Conservation (phyloP, 2,888 invertebrate species). For the Trachelus iudaicus region DNA sequence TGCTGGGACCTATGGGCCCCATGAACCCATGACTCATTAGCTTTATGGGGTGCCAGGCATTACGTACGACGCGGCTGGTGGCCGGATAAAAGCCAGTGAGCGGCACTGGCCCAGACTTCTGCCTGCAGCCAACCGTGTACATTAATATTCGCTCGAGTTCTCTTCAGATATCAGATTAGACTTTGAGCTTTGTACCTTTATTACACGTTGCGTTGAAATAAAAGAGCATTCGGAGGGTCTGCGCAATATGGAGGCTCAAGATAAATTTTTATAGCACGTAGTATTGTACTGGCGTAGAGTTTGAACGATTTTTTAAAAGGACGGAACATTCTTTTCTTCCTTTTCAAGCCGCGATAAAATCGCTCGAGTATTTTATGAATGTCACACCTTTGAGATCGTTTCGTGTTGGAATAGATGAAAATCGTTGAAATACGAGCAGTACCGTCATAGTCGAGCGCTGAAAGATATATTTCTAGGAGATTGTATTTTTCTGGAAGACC, state of each 20-base stretch:
- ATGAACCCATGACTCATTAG: constrained; percentile 45
- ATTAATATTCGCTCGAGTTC: constrained; percentile 48
- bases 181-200: constrained; percentile 30
- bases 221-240: not conserved
- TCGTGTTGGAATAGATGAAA: not conserved
- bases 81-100: constrained; percentile 35
- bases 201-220: constrained; percentile 19
- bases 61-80: constrained; percentile 40
- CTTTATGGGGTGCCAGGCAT: constrained; percentile 47
- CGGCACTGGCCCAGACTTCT: constrained; percentile 31
- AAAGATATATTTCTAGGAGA: not conserved
- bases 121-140: constrained; percentile 36
- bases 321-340: not conserved
- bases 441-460: not conserved
- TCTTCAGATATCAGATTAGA: constrained; percentile 48
- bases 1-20: constrained; percentile 26
- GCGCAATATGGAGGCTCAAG: not conserved
- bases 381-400: not conserved
- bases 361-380: not conserved
- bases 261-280: not conserved
- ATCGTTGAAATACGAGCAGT: not conserved
- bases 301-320: not conserved
- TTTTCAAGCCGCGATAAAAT: not conserved
- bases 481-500: not conserved
- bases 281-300: not conserved